Evolutionary conservation across 2,797 vertebrate genomes (phyloP), one percentile per base, ranked within the genome.

Genomic region (Betta splendens): DNA sequence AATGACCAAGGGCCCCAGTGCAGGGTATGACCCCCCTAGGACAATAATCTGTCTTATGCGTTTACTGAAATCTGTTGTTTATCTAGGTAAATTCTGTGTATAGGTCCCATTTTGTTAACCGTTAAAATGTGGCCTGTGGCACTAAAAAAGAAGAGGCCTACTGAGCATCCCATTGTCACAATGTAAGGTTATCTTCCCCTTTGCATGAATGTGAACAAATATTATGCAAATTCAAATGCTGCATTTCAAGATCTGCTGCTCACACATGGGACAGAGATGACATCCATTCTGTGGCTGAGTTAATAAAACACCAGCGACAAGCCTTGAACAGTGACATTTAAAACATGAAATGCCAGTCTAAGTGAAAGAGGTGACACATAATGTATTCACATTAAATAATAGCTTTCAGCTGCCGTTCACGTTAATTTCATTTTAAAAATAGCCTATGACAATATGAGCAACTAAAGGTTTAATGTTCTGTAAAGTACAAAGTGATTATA

Each of bases 311-410:
- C 11, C 18, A 39, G 15, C 50, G 33, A 40, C 23, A 2, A 31
- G 13, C 44, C 37, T 36, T 21, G 15, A 57, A 56, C 20, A 16
- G 28, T 63, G 64, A 69, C 61, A 79, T 65, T 75, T 75, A 48
- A 61, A 62, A 58, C 22, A 55, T 32, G 46, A 52, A 50, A 64
- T 55, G 55, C 38, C 56, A 58, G 59, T 69, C 3, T 15, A 54
- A 57, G 43, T 50, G 47, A 42, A 16, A 62, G 22, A 58, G 62
- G 38, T 66, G 55, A 50, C 32, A 55, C 44, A 45, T 42, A 67
- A 59, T 50, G 29, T 35, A 46, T 15, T 28, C 42, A 29, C 37
- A 47, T 46, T 55, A 68, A 46, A 67, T 59, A 72, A 52, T 38
- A 71, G 16, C 58, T 67, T 50, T 46, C 39, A 63, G 44, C 46